Percentiles rank a stretch among this genome's conserved stretches.
phyloP scores from a whole-genome alignment of 2,113 vertebrate genomes.

The Quiscalus mexicanus region DNA sequence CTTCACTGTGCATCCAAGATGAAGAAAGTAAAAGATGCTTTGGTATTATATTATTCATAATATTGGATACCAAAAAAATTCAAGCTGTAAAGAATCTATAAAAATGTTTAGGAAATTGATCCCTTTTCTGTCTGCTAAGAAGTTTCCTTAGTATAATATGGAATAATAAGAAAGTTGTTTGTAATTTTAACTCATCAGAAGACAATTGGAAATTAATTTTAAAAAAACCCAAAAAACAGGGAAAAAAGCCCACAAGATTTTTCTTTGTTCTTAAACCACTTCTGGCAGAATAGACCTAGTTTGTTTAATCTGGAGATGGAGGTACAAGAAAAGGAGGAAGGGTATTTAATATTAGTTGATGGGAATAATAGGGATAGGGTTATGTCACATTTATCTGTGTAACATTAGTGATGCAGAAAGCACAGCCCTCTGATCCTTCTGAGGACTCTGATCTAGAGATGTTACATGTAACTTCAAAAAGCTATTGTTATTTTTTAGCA shows the following conservation, averaged over 20 bases:
- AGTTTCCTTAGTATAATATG: neutral
- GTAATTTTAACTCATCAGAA: neutral
- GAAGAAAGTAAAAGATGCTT: neutral
- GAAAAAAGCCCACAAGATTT: neutral
- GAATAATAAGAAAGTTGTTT: neutral
- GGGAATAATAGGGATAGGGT: neutral
- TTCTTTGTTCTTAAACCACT: neutral
- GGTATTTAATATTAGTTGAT: neutral
- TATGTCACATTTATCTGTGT: neutral
- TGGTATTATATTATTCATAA: neutral
- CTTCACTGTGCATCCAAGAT: neutral
- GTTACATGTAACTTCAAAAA: neutral
- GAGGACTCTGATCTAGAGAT: neutral
- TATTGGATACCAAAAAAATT: neutral
- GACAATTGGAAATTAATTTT: neutral
- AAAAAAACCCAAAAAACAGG: accelerated
- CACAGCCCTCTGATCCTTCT: neutral
- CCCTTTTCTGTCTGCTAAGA: neutral
- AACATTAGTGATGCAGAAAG: neutral
- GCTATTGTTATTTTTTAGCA: neutral
- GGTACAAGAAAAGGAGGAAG: neutral
- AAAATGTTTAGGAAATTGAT: neutral
- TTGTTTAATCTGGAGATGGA: neutral
- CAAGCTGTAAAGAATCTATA: neutral
- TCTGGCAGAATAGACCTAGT: neutral